These are phyloP conservation scores for Charina bottae DNA, from an alignment of 2,113 vertebrate genomes.

Conservation along the genomic window DNA sequence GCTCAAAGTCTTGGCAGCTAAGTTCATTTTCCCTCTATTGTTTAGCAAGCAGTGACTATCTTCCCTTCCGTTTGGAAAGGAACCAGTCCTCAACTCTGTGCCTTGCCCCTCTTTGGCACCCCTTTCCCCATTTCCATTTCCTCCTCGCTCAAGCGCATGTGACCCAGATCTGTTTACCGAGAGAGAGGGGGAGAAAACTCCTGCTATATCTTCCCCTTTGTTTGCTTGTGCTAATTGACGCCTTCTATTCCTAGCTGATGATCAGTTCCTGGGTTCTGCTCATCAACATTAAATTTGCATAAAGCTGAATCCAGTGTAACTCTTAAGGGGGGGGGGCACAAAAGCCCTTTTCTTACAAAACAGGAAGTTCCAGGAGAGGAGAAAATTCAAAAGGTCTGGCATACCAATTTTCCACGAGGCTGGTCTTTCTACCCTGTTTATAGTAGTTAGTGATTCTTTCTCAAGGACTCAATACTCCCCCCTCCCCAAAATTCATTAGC, in stretches of 20 bases:
- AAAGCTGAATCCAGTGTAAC: constrained; percentile 1
- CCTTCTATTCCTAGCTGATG: constrained; percentile 22
- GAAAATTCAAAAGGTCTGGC: background rate
- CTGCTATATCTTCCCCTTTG: constrained; percentile 1
- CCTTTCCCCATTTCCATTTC: background rate
- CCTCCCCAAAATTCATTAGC: no score
- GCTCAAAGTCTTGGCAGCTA: background rate
- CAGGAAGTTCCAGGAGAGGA: background rate
- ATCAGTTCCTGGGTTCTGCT: background rate
- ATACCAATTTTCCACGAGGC: background rate
- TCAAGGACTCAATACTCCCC: no score
- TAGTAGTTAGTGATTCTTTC: background rate
- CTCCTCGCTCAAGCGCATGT: background rate
- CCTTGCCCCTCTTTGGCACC: background rate
- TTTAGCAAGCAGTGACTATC: background rate
- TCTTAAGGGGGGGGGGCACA: background rate
- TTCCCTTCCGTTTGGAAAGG: background rate
- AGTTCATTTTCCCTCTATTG: background rate
- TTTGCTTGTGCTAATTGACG: constrained; percentile 12
- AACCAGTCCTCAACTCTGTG: no score
- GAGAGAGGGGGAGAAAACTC: background rate
- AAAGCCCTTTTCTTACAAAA: constrained; percentile 3
- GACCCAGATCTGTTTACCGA: background rate
- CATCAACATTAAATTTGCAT: constrained; percentile 15
- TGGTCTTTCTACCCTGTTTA: background rate